A percentile compares a stretch with the other conserved stretches of the same genome.
These are phyloP conservation scores for Nyctibius grandis DNA, from an alignment of 2,797 vertebrate species.

Conservation along the genomic window DNA sequence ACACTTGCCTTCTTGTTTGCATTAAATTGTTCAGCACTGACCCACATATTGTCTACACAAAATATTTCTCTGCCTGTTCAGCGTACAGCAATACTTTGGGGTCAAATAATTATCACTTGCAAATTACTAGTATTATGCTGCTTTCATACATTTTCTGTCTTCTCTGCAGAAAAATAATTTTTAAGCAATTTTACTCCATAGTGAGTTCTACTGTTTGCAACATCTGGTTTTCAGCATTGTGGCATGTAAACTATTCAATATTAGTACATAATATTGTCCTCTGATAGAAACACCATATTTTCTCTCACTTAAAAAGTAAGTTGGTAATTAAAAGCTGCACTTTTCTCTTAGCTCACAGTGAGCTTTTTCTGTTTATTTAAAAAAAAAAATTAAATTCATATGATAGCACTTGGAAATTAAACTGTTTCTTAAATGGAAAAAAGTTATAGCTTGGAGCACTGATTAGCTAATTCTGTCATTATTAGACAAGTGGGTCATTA, in stretches of 20 bases:
- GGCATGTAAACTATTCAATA: not conserved
- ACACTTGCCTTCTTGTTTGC: rapidly evolving
- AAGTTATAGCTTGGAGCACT: not conserved
- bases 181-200: not conserved
- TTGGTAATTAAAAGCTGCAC: not conserved
- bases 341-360: not conserved
- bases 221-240: not conserved
- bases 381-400: not conserved
- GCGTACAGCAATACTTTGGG: not conserved
- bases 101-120: not conserved
- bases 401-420: not conserved
- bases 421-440: not conserved
- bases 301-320: not conserved
- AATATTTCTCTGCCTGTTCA: not conserved
- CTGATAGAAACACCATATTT: not conserved
- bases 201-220: not conserved
- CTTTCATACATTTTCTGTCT: not conserved
- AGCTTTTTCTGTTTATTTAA: not conserved
- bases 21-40: not conserved
- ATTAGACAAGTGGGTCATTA: not conserved
- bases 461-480: not conserved
- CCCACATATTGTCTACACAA: not conserved
- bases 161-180: not conserved
- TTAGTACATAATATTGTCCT: not conserved
- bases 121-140: not conserved